Evolutionary conservation across 2,797 vertebrate species (phyloP), one percentile per base, ranked within the genome.

Genomic region (Pteropus rufus): DNA sequence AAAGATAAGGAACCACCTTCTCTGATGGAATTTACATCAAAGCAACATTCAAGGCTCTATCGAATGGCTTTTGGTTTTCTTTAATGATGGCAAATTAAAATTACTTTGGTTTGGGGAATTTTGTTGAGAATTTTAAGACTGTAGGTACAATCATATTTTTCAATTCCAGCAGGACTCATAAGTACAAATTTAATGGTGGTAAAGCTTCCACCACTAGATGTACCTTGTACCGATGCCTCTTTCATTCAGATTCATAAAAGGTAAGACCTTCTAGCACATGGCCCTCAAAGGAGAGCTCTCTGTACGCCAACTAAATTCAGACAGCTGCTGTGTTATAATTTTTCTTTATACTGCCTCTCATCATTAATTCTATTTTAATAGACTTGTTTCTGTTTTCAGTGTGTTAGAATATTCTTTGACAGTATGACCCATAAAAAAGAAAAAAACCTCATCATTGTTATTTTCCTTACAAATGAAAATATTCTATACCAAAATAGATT

Each of bases 51-150:
- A 69, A 90, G 34, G 36, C 29, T 23, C 49, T 54, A 34, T 2
- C 1, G 3, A 73, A 76, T 62, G 29, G 41, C 41, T 96, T 91
- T 89, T 92, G 72, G 58, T 73, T 86, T 95, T 58, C 67, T 89
- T 89, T 93, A 89, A 91, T 72, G 89, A 73, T 46, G 77, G 5
- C 65, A 75, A 95, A 90, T 91, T 82, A 94, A 95, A 93, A 91
- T 92, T 82, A 92, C 49, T 96, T 87, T 29, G 21, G 16, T 67
- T 97, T 94, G 11, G 89, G 79, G 91, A 91, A 89, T 80, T 81
- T 72, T 52, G 46, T 39, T 69, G 58, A 76, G 39, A 92, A 88
- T 93, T 93, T 95, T 84, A 92, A 92, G 85, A 91, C 31, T 7
- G 7, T 69, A 62, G 36, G 19, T 83, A 70, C 24, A 89, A 62